Conservation (phyloP, 2,888 invertebrate genomes). For the Ochropleura leucogaster region DNA sequence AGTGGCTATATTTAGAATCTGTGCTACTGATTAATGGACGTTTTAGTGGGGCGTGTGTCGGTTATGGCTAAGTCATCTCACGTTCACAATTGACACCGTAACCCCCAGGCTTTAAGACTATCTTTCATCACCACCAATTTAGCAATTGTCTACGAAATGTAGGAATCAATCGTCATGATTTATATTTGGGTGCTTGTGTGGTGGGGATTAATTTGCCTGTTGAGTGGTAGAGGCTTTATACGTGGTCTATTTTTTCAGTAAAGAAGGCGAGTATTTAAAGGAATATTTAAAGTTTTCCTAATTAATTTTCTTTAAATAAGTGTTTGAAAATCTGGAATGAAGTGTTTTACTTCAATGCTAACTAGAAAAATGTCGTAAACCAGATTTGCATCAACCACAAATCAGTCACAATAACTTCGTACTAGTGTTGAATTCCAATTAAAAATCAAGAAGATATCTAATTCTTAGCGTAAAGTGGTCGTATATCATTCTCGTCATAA, state of each 20-base stretch:
- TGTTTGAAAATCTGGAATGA: background rate
- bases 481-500: conserved; percentile 54
- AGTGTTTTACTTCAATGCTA: background rate
- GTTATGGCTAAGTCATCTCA: conserved; percentile 77
- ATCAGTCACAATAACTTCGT: conserved; percentile 9
- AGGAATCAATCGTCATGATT: conserved; percentile 67
- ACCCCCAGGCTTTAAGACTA: conserved; percentile 82
- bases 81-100: conserved; percentile 85
- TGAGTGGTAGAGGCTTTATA: background rate
- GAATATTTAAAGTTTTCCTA: background rate
- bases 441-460: conserved; percentile 48
- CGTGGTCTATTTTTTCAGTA: background rate
- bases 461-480: conserved; percentile 39
- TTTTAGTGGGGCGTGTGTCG: conserved; percentile 76
- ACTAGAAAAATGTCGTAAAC: background rate
- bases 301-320: background rate
- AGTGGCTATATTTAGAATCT: conserved; percentile 90
- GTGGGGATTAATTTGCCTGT: conserved; percentile 38
- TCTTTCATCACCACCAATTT: conserved; percentile 74
- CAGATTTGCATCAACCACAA: background rate
- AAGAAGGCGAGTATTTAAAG: background rate
- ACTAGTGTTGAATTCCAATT: conserved; percentile 33
- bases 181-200: conserved; percentile 50
- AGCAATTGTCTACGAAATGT: conserved; percentile 63
- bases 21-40: conserved; percentile 86